These are phyloP conservation scores for Scytalopus superciliaris DNA, from an alignment of 2,113 vertebrate genomes.

Conservation along the genomic window DNA sequence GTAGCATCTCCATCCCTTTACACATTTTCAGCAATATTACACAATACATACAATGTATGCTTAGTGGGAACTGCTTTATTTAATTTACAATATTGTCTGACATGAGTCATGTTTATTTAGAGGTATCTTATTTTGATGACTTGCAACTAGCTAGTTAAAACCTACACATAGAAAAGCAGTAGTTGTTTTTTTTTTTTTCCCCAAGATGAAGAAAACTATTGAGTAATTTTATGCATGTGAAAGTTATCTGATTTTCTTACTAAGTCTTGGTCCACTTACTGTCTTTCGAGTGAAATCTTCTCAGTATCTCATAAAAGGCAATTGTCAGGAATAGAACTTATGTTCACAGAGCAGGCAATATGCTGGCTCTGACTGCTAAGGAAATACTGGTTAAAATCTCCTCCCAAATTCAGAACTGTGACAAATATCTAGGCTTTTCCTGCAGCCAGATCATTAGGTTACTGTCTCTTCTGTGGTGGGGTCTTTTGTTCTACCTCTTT, in stretches of 20 bases:
- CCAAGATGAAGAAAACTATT: neutral
- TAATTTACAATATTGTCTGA: neutral
- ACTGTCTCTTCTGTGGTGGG: neutral
- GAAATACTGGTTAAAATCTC: neutral
- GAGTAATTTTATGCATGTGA: neutral
- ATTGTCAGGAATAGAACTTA: neutral
- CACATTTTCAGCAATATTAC: neutral
- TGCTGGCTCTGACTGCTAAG: neutral
- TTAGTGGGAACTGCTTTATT: neutral
- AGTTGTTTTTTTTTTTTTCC: neutral
- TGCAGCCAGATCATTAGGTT: neutral
- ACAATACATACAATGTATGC: neutral
- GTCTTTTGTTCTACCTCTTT: neutral
- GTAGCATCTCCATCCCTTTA: neutral
- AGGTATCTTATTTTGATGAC: neutral
- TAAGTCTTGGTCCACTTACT: neutral
- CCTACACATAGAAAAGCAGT: neutral
- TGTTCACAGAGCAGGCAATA: neutral
- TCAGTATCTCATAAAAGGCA: neutral
- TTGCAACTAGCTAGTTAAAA: neutral
- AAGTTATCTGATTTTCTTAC: neutral
- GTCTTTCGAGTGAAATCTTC: neutral
- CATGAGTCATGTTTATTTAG: neutral
- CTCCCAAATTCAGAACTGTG: neutral
- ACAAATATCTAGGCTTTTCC: neutral